Evolutionary conservation across 2,888 invertebrate genomes (phyloP), one percentile per base, ranked within the genome.

Genomic region (Dolichopus griseipennis): DNA sequence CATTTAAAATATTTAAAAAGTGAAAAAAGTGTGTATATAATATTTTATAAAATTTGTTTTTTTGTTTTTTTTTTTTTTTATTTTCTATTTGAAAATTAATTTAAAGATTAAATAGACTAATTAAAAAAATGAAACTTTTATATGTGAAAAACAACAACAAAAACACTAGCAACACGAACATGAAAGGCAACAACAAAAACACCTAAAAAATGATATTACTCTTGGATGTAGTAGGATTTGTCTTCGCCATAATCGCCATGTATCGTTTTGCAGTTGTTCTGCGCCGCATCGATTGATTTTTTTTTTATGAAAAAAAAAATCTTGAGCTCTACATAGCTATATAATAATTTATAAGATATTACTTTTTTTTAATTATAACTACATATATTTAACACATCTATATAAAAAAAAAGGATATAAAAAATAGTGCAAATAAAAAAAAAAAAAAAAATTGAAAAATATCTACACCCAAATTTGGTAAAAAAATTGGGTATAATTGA

Each of bases 201-300:
- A 64, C n/a, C 10, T 64, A 34, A 33, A 34, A 33, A 10, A 22
- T 62, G 22, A 62, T 62, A 62, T 22, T 22, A n/a, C 34, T 20
- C 37, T 20, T 64, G 64, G 33, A 64, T 34, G 37, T 63, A 63
- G 63, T 63, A 27, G 63, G 63, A 63, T 66, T 67, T 22, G 33
- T 61, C 61, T 66, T 61, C 27, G 33, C 15, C 22, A 61, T 52
- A 15, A 18, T 52, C 52, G 34, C 63, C 63, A 63, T 63, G 63
- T 63, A 63, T 63, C 63, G 27, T 73, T 72, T 72, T 73, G 73
- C 73, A 73, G 73, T 73, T 70, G 71, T 73, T 71, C 72, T 73
- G 71, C 72, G 72, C 72, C 72, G 72, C 70, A 72, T 72, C 72
- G 72, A 73, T 73, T 72, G 73, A 73, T 73, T 73, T 73, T 73